phyloP scores from a whole-genome alignment of 2,797 vertebrate genomes.

The Pangasius mekongensis region DNA sequence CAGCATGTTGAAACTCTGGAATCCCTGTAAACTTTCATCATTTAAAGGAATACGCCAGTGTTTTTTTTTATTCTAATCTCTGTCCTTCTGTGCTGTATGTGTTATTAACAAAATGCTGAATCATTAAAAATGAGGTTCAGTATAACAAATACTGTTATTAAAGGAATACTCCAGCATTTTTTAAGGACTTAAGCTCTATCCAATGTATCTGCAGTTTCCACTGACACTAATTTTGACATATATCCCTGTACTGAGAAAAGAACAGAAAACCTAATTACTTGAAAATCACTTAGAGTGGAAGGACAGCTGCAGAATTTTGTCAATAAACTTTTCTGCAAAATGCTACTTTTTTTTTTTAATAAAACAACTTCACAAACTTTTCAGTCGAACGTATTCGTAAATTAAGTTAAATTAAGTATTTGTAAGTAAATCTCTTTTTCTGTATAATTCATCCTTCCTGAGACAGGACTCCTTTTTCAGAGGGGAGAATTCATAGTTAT shows the following conservation, averaged over 20 bases:
- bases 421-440: not conserved
- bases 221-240: not conserved
- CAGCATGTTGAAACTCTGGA: not conserved
- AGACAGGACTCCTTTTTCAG: not conserved
- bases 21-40: not conserved
- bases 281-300: not conserved
- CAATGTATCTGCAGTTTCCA: not conserved
- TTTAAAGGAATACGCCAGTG: not conserved
- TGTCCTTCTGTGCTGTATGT: not conserved
- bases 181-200: not conserved
- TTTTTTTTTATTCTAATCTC: not conserved
- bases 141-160: not conserved
- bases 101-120: not conserved
- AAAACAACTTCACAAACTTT: not conserved
- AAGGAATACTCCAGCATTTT: not conserved
- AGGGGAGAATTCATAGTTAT: not conserved
- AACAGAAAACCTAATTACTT: not conserved
- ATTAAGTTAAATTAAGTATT: no score
- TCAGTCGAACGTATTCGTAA: no score
- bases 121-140: not conserved
- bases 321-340: not conserved
- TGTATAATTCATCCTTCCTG: not conserved
- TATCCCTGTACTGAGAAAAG: not conserved
- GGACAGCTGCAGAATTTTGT: not conserved
- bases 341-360: not conserved